Base-by-base conservation (phyloP, 2,888 invertebrate genomes). In the Acronicta leporina region DNA sequence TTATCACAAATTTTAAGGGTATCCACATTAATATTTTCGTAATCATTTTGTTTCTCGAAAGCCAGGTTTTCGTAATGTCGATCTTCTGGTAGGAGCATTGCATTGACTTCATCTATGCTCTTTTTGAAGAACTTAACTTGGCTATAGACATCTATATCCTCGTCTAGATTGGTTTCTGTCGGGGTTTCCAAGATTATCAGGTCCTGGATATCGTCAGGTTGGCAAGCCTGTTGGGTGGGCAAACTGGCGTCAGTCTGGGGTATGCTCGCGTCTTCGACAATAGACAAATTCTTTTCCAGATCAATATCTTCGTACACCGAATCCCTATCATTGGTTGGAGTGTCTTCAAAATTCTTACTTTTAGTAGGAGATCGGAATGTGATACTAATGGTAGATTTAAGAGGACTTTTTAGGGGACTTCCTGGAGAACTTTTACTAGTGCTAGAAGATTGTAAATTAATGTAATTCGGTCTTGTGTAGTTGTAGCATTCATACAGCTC, bases 101-200 rank as follows among this genome's bases (percentile, higher is more conserved):
- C 96, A 82, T 97, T 97, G 0, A 97, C 96, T 87, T 97, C 97
- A 45, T 96, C 96, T 42, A 97, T 96, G 20, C 96, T 97, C 74
- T 96, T 95, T 42, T 96, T 95, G 75, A 97, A 96, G 82, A 97
- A 96, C 77, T 97, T 97, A 0, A 97, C 97, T 94, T 97, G 96
- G 73, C 97, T 97, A 79, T 97, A 97, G 0, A 97, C 96, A 53
- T 95, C 95, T 3, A 92, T 73, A 45, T 92, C 92, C 5, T 88
- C 83, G 27, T 92, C 89, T 16, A 82, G 52, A 48, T 83, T 79
- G 0, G 85, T 81, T 69, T 96, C 95, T 68, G 96, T 94, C 8
- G 95, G 95, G 0, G 96, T 95, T 84, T 96, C 96, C 63, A 96
- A 73, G 38, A 95, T 88, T 0, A 95, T 94, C 14, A 94, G 64